Percentiles rank a stretch among this genome's conserved stretches.
phyloP scores from a whole-genome alignment of 2,797 vertebrate species.

The Hoplostethus mediterraneus region DNA sequence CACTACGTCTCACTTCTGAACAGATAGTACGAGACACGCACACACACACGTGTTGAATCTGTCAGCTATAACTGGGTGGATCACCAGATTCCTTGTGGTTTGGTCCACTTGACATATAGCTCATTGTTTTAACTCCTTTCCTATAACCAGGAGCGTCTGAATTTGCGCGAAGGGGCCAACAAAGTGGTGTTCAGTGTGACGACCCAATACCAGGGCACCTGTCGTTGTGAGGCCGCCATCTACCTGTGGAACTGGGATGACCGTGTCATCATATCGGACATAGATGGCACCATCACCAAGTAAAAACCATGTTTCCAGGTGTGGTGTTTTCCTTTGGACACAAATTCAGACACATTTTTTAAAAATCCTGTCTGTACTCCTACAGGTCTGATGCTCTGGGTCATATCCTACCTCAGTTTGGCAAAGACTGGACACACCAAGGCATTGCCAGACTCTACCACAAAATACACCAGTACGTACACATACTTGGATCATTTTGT shows the following conservation, averaged over 20 bases:
- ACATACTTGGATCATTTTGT: background rate
- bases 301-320: conserved; percentile 67
- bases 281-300: conserved; percentile 98
- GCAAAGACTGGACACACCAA: conserved; percentile 97
- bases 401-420: conserved; percentile 94
- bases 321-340: background rate
- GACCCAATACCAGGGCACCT: conserved; percentile 97
- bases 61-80: background rate
- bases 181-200: conserved; percentile 95
- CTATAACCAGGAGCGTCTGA: conserved; percentile 84
- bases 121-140: background rate
- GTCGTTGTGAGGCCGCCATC: conserved; percentile 94
- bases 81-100: background rate
- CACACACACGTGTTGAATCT: background rate
- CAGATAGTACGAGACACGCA: conserved; percentile 87
- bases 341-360: too few relatives aligned
- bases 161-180: conserved; percentile 92
- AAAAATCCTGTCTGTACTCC: conserved; percentile 26
- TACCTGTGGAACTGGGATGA: conserved; percentile 97
- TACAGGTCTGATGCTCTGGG: conserved; percentile 94
- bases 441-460: conserved; percentile 95
- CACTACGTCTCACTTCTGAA: conserved; percentile 89
- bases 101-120: background rate
- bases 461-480: conserved; percentile 94
- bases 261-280: conserved; percentile 95